Percentiles rank a stretch among this genome's conserved stretches.
phyloP scores from a whole-genome alignment of 2,113 vertebrate species.

The Aegithalos caudatus region DNA sequence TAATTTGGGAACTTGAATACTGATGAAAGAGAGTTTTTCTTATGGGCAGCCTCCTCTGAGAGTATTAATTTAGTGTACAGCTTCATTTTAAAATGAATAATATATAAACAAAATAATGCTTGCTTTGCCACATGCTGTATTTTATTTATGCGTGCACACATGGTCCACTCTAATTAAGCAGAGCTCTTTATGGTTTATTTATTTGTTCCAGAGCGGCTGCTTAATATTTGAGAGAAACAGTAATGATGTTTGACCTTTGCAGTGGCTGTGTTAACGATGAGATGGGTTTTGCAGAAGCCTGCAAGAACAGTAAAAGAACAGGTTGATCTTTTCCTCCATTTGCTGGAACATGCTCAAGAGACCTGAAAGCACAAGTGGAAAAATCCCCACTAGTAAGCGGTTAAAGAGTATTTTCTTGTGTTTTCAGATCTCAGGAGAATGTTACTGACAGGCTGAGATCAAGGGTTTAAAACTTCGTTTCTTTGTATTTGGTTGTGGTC shows the following conservation, averaged over 20 bases:
- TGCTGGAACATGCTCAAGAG: not conserved
- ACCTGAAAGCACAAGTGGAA: not conserved
- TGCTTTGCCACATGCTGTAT: not conserved
- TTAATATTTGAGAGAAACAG: not conserved
- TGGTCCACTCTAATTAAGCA: constrained; percentile 29
- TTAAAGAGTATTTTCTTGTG: not conserved
- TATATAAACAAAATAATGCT: constrained; percentile 5
- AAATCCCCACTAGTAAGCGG: not conserved
- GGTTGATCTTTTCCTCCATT: constrained; percentile 14
- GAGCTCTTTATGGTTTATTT: constrained; percentile 37
- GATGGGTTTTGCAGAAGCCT: constrained; percentile 6
- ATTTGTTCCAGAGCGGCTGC: constrained; percentile 18
- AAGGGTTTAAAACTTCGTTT: not conserved
- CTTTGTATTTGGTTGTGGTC: not conserved
- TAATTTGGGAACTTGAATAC: not conserved
- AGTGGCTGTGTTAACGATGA: not conserved
- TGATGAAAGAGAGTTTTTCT: not conserved
- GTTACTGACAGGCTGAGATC: not conserved
- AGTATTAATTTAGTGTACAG: not conserved
- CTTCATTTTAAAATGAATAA: constrained; percentile 37
- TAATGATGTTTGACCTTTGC: not conserved
- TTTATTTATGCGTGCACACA: constrained; percentile 32
- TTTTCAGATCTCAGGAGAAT: not conserved
- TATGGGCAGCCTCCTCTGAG: not conserved
- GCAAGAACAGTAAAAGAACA: not conserved